phyloP scores from a whole-genome alignment of 2,797 vertebrate species.

The Lepus oiostolus region DNA sequence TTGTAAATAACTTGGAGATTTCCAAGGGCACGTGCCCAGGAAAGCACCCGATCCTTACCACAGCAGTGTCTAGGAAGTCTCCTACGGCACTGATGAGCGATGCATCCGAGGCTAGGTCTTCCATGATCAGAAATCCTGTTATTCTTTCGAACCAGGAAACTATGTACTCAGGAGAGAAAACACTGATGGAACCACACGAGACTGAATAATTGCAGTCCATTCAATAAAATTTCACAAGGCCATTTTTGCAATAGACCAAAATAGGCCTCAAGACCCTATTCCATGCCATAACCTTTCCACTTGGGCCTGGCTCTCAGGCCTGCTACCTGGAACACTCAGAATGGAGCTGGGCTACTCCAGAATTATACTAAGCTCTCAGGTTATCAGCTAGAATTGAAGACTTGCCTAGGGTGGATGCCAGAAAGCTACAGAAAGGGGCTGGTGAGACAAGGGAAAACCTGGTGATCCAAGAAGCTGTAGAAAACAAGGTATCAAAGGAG shows the following conservation, averaged over 20 bases:
- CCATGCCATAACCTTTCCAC: no score
- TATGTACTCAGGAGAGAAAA: conserved; percentile 87
- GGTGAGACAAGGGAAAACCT: background rate
- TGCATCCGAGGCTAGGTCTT: conserved; percentile 60
- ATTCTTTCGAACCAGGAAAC: conserved; percentile 91
- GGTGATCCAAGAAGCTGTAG: background rate
- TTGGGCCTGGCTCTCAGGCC: background rate
- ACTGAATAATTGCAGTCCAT: background rate
- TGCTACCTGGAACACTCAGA: background rate
- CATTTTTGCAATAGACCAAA: background rate
- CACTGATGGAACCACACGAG: background rate
- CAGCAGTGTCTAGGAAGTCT: conserved; percentile 89
- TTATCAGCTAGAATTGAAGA: background rate
- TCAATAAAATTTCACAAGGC: background rate
- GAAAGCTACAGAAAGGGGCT: no score
- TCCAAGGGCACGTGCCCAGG: accelerated
- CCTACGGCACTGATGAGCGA: conserved; percentile 85
- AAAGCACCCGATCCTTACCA: conserved; percentile 87
- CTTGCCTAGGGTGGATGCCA: background rate
- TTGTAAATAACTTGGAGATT: background rate
- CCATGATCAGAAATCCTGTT: conserved; percentile 81
- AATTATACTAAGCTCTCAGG: background rate
- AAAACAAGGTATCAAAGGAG: background rate
- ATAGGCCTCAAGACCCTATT: background rate
- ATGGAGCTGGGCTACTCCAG: no score